Base-by-base conservation (phyloP, 2,888 invertebrate species). In the Phalera bucephala region DNA sequence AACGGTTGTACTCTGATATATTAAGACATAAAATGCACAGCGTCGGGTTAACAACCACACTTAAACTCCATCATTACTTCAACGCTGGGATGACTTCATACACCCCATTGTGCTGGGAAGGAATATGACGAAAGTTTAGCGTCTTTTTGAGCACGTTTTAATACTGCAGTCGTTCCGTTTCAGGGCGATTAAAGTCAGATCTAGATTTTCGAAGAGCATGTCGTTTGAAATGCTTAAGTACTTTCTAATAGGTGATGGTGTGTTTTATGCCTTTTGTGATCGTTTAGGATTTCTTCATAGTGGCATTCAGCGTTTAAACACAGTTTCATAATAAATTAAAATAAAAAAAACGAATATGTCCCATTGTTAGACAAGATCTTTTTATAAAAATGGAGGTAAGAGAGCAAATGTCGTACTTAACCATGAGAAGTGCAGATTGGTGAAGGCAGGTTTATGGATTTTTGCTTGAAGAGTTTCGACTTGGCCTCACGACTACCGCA, bases 61-160 rank as follows among this genome's bases (percentile, higher is more conserved):
- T 63, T 63, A 52, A 64, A 64, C 60, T 55, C 46, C 52, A 54
- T 64, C 53, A 64, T 64, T 58, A 61, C 52, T 58, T 62, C 40
- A 52, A 36, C 40, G 44, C 49, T 45, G 52, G 38, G 29, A 54
- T 45, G 45, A 46, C 45, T 60, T 63, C 59, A 65, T 63, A 28
- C 37, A 39, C 40, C 33, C 41, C 39, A 35, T 39, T 53, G 40
- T 38, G 26, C 33, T n/a, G n/a, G 35, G 40, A 48, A 33, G 27
- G 33, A 51, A 50, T 47, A 50, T 55, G 44, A 40, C 46, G 50
- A 30, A 31, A 28, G 42, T 44, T 44, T 45, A 50, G 35, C 42
- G 33, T 25, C 30, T 39, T 49, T 39, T 33, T 34, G 36, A 52
- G 40, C 37, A 36, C 53, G 39, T 38, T 58, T 58, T 50, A 43